These are phyloP conservation scores for Eilema depressum DNA, from an alignment of 2,888 invertebrate genomes.

Conservation along the genomic window DNA sequence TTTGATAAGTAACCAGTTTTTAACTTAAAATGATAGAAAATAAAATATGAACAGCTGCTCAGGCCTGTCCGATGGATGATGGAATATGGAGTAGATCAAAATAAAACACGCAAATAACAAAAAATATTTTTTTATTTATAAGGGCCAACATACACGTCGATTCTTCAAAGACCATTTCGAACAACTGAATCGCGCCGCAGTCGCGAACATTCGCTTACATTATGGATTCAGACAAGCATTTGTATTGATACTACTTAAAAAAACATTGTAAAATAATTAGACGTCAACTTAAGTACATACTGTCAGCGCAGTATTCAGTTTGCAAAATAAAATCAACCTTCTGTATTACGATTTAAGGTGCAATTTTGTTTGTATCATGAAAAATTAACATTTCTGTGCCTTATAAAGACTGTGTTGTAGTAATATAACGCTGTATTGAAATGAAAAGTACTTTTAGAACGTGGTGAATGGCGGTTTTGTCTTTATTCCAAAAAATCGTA, in stretches of 20 bases:
- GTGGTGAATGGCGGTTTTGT: background rate
- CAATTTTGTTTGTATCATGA: background rate
- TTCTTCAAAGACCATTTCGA: background rate
- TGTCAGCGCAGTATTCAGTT: background rate
- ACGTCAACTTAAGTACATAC: background rate
- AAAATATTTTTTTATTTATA: slow-evolving; percentile 5
- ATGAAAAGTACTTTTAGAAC: background rate
- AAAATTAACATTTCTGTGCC: background rate
- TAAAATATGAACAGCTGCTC: too few species aligned
- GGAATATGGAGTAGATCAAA: background rate
- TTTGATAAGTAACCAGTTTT: too few species aligned
- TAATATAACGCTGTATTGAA: background rate
- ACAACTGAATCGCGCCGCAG: background rate
- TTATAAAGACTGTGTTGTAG: background rate
- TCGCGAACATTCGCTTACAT: background rate
- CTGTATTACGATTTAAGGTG: background rate
- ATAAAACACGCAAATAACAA: background rate
- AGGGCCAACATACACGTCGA: slow-evolving; percentile 1
- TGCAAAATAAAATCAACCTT: background rate
- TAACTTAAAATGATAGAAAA: too few species aligned
- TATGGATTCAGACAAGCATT: background rate
- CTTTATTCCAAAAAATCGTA: background rate
- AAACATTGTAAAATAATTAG: background rate
- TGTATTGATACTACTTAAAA: background rate
- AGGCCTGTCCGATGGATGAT: too few species aligned